Base-by-base conservation (phyloP, 1,140 invertebrate species). In the Meteorus sp. region DNA sequence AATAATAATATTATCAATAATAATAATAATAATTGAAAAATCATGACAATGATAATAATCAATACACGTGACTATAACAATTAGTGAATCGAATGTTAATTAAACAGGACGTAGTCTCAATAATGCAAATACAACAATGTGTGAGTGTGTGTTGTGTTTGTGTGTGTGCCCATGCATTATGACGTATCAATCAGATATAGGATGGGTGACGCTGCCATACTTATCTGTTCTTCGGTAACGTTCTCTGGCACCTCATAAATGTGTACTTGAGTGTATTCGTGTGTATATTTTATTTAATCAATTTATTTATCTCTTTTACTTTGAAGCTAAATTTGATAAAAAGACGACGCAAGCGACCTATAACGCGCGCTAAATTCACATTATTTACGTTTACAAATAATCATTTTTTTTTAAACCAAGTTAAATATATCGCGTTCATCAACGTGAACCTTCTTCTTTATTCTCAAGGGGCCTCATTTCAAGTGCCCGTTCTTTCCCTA, bases 331-430 rank as follows among this genome's bases (percentile, higher is more conserved):
- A 59, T 41, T 55, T 52, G 60, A 70, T 62, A 65, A 63, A 60
- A 65, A 62, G 63, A 66, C 59, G 65, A 71, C 60, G 63, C 59
- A 70, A 71, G 64, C 64, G 62, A 68, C 62, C 60, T 63, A 60
- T 60, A 59, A 66, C 54, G 55, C 59, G 59, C 59, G 66, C 64
- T 66, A 66, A 60, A 68, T 63, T 63, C 70, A 69, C 65, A 71
- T 60, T 66, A 64, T 59, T 66, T 64, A 48, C 53, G 35, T 58
- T 51, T 9, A n/a, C n/a, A n/a, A n/a, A n/a, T n/a, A n/a, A 31
- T 27, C 35, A 25, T 43, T 48, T 48, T 55, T 44, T 43, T 43
- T 59, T 55, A 55, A 47, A 39, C 45, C 41, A 45, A 53, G 29
- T 56, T 29, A 48, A 23, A 50, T 51, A 51, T 56, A 37, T 43